Evolutionary conservation across 2,113 vertebrate species (phyloP).

Genomic region (Procavia capensis): DNA sequence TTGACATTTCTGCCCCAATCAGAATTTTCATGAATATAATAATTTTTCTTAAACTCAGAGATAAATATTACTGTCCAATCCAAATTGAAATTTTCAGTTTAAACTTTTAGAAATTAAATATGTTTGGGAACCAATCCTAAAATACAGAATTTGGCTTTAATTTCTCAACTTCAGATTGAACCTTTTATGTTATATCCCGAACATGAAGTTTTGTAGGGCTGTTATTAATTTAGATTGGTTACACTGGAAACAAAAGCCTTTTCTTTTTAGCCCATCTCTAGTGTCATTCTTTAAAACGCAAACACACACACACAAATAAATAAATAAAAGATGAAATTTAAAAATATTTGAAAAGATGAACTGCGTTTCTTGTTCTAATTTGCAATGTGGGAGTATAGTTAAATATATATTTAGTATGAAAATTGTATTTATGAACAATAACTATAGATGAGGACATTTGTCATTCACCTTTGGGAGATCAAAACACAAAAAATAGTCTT

Average conservation of each 20-base stretch:
- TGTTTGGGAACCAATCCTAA: constrained; percentile 63
- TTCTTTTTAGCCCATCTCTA: constrained; percentile 66
- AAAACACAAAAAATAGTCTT: not conserved
- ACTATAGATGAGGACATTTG: not conserved
- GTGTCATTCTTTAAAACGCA: constrained; percentile 54
- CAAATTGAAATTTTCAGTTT: constrained; percentile 40
- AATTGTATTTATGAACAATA: not conserved
- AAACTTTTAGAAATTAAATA: constrained; percentile 72
- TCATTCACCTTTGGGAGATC: not conserved
- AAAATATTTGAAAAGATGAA: not conserved
- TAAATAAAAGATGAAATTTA: not conserved
- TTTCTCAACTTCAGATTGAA: constrained; percentile 80
- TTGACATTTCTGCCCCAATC: not conserved
- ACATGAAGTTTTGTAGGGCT: constrained; percentile 65
- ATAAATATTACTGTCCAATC: not conserved
- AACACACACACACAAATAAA: not conserved
- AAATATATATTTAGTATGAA: not conserved
- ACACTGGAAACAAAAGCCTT: constrained; percentile 80
- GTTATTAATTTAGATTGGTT: constrained; percentile 84
- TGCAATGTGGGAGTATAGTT: not conserved
- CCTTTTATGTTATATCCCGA: constrained; percentile 67
- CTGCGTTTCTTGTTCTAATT: not conserved
- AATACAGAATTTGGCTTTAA: constrained; percentile 75
- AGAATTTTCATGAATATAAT: not conserved
- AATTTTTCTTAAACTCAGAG: not conserved